Evolutionary conservation across 2,113 vertebrate species (phyloP).

Genomic region (Apteryx owenii): DNA sequence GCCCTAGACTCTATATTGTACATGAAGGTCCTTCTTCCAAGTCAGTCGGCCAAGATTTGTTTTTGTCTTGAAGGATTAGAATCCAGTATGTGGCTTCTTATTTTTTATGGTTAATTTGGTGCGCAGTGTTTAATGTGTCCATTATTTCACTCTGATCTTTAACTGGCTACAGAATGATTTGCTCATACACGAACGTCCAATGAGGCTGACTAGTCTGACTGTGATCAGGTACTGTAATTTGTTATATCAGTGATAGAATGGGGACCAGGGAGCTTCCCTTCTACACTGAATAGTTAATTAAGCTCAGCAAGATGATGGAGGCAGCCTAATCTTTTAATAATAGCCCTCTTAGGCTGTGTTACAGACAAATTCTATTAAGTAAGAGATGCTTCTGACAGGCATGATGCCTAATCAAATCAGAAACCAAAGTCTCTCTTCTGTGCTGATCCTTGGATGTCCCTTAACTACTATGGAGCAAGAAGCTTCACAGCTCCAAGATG

Average conservation of each 20-base stretch:
- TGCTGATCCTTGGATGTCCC: neutral
- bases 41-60: neutral
- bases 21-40: neutral
- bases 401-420: neutral
- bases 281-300: neutral
- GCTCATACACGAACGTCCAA: neutral
- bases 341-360: neutral
- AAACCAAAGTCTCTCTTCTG: neutral
- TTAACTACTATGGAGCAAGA: neutral
- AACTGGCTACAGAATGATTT: neutral
- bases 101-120: neutral
- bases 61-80: neutral
- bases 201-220: neutral
- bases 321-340: conserved; percentile 40
- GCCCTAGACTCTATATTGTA: neutral
- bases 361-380: conserved; percentile 9
- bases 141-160: neutral
- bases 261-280: neutral
- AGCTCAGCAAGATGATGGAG: neutral
- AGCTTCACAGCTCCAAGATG: neutral
- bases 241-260: neutral
- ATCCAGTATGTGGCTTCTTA: neutral
- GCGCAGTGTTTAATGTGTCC: neutral
- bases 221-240: neutral
- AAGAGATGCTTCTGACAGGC: neutral